These are phyloP conservation scores for Dermatemys mawii DNA, from an alignment of 2,113 vertebrate genomes.

Conservation along the genomic window DNA sequence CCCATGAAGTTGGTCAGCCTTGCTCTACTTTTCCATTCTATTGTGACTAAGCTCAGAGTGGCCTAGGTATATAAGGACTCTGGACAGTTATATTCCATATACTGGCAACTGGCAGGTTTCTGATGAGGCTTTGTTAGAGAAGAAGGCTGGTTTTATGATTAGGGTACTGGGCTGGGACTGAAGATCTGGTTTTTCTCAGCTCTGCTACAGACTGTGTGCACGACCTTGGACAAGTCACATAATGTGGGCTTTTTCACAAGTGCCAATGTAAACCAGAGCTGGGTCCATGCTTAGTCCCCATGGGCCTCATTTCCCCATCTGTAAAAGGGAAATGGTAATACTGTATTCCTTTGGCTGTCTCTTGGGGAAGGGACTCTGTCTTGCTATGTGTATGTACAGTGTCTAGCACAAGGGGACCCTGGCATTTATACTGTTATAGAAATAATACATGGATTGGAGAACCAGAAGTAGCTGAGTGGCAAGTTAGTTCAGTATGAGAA, in stretches of 20 bases:
- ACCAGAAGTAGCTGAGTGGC: not conserved
- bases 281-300: not conserved
- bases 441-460: not conserved
- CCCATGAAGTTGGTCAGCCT: not conserved
- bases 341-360: not conserved
- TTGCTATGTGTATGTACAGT: not conserved
- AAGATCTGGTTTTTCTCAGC: not conserved
- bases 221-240: not conserved
- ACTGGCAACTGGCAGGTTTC: not conserved
- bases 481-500: not conserved
- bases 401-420: not conserved
- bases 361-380: not conserved
- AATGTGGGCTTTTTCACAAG: not conserved
- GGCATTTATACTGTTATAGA: not conserved
- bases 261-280: no score
- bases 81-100: not conserved
- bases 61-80: not conserved
- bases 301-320: not conserved
- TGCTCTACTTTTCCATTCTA: not conserved
- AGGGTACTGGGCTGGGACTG: not conserved
- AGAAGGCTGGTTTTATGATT: not conserved
- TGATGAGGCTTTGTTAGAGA: not conserved
- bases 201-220: not conserved
- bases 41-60: no score
- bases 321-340: fast-evolving